Evolutionary conservation across 1,140 invertebrate genomes (phyloP).

Genomic region (Cepaea nemoralis): DNA sequence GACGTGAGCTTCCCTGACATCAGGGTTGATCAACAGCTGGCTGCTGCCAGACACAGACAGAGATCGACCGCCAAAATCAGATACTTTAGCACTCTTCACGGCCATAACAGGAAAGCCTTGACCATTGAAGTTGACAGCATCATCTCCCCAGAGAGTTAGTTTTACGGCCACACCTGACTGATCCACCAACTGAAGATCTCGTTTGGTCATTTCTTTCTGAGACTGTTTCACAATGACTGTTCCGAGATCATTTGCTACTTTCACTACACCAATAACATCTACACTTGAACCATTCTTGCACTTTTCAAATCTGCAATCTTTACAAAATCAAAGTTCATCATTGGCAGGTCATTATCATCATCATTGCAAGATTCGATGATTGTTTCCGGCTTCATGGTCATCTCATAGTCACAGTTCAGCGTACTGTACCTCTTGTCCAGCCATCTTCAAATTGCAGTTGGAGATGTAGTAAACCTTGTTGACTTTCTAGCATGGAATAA

Average conservation of each 20-base stretch:
- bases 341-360: constrained; percentile 80
- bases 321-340: constrained; percentile 86
- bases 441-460: constrained; percentile 85
- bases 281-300: constrained; percentile 79
- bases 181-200: constrained; percentile 91
- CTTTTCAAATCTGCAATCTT: constrained; percentile 82
- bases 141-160: constrained; percentile 75
- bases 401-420: constrained; percentile 95
- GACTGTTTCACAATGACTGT: constrained; percentile 81
- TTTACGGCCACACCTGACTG: constrained; percentile 83
- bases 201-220: constrained; percentile 88
- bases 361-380: constrained; percentile 73
- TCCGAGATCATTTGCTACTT: constrained; percentile 80
- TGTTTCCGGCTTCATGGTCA: constrained; percentile 88
- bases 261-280: constrained; percentile 92
- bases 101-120: constrained; percentile 84
- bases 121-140: constrained; percentile 87
- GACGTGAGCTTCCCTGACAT: constrained; percentile 86
- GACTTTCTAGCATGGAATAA: constrained; percentile 90
- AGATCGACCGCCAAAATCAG: constrained; percentile 79
- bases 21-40: constrained; percentile 83
- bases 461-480: constrained; percentile 86
- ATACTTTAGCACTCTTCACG: constrained; percentile 83
- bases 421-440: constrained; percentile 90
- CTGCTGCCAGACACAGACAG: constrained; percentile 66